These are phyloP conservation scores for Formica exsecta DNA, from an alignment of 1,140 invertebrate genomes.

Conservation along the genomic window DNA sequence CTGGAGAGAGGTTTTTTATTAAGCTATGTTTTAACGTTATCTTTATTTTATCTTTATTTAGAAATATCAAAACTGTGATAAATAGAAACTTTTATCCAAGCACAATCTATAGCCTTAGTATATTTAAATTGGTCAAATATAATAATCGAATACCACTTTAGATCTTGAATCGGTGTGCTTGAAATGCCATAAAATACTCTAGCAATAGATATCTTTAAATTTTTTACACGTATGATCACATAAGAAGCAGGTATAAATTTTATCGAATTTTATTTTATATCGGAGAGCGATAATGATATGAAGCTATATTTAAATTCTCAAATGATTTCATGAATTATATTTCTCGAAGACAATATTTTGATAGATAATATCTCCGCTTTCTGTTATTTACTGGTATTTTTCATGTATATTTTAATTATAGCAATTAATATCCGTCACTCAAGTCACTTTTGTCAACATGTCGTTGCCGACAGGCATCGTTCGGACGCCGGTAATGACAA, in stretches of 20 bases:
- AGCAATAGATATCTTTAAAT: neutral
- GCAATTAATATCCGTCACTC: neutral
- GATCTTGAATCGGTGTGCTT: neutral
- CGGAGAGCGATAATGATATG: neutral
- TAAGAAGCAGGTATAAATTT: neutral
- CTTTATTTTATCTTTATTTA: too few relatives aligned
- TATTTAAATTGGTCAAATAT: neutral
- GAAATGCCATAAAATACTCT: too few relatives aligned
- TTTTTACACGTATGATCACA: neutral
- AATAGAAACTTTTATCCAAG: neutral
- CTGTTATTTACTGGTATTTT: neutral
- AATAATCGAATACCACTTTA: neutral
- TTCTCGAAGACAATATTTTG: neutral
- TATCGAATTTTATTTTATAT: neutral
- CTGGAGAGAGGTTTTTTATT: neutral
- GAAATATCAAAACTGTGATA: neutral
- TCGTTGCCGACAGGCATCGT: neutral
- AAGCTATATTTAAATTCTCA: neutral
- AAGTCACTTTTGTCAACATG: neutral
- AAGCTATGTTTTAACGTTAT: neutral
- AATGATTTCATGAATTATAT: conserved; percentile 2
- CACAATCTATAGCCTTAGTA: neutral
- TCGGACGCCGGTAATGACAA: neutral
- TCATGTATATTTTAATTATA: conserved; percentile 9
- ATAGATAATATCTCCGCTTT: neutral